Evolutionary conservation across 1,140 invertebrate species (phyloP).

Genomic region (Atopsyche davidsoni): DNA sequence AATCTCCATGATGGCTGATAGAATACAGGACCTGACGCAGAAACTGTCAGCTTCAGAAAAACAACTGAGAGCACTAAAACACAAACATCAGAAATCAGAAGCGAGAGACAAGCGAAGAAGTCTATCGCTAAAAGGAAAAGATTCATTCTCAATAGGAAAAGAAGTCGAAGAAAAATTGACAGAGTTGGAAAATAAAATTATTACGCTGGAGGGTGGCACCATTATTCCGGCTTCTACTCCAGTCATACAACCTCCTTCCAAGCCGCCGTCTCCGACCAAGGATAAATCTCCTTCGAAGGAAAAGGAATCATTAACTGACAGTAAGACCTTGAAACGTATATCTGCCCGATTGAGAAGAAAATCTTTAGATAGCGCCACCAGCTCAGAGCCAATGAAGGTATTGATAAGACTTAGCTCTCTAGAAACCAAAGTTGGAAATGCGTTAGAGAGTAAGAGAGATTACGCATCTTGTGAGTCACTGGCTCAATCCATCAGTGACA

Average conservation of each 20-base stretch:
- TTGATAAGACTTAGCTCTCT: conserved; percentile 65
- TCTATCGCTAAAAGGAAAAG: conserved; percentile 71
- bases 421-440: conserved; percentile 64
- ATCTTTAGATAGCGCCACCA: conserved; percentile 67
- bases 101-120: conserved; percentile 71
- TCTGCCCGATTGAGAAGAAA: conserved; percentile 57
- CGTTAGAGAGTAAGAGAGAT: conserved; percentile 46
- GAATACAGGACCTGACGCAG: conserved; percentile 75
- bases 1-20: conserved; percentile 71
- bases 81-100: conserved; percentile 72
- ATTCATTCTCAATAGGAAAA: conserved; percentile 71
- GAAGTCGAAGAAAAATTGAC: conserved; percentile 77
- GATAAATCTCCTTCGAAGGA: conserved; percentile 48
- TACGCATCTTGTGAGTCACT: conserved; percentile 50
- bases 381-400: conserved; percentile 71
- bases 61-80: conserved; percentile 69
- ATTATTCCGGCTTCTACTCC: conserved; percentile 35
- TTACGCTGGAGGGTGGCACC: conserved; percentile 51
- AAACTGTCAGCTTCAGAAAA: conserved; percentile 78
- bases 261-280: conserved; percentile 45
- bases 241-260: conserved; percentile 47
- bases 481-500: conserved; percentile 39
- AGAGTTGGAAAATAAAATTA: conserved; percentile 72
- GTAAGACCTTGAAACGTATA: conserved; percentile 47
- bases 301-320: conserved; percentile 42